Evolutionary conservation across 1,140 invertebrate genomes (phyloP), one percentile per base, ranked within the genome.

Genomic region (Antheraea pernyi): DNA sequence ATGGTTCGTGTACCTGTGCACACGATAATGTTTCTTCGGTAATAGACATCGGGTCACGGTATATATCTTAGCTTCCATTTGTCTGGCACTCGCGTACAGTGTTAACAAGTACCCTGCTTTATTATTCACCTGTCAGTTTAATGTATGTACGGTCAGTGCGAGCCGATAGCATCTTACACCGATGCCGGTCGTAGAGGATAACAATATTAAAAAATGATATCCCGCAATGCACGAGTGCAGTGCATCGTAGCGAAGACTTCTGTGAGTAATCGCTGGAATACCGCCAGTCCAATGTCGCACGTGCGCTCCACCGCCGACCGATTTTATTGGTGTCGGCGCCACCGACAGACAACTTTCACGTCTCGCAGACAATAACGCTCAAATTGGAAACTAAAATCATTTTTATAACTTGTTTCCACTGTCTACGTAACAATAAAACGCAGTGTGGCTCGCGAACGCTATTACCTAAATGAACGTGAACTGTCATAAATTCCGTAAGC

Each of bases 271-370:
- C 58, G 46, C 69, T 67, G 71, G 66, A 69, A 72, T 83, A 79
- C 84, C 85, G 59, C 73, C 72, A 69, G 76, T 65, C 73, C 71
- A 65, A 69, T 67, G 71, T 67, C 72, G 73, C 87, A 80, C 84
- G 86, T 87, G 85, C 81, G 69, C 74, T 73, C 70, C 65, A 65
- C 71, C 79, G 77, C 76, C 83, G 82, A 81, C 76, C 68, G 80
- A 53, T 83, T 89, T 90, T 90, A 91, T 91, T 89, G 82, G 82
- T 85, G 87, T 82, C 86, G 88, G 88, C 88, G 89, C 89, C 89
- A 88, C 78, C 76, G 82, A 84, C 78, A 75, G 82, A 84, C 85
- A 85, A 87, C 88, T 91, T 91, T 91, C 89, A 83, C 87, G 78
- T 85, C 82, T 78, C 85, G 77, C 83, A 85, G 80, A 88, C 89